These are phyloP conservation scores for Tinea pellionella DNA, from an alignment of 2,888 invertebrate genomes.

Conservation along the genomic window DNA sequence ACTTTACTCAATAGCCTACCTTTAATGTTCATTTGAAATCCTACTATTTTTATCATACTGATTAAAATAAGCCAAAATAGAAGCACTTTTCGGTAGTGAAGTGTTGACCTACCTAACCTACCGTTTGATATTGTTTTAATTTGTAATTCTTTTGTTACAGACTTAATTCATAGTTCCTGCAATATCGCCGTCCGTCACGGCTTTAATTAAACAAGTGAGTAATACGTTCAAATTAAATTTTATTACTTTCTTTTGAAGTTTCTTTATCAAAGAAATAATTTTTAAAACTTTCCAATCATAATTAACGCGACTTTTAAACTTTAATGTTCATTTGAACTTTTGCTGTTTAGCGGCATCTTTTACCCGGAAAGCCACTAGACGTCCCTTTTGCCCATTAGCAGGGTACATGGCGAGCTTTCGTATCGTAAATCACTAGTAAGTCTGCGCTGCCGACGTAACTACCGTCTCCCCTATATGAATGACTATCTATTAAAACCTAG, in stretches of 20 bases:
- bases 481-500: neutral
- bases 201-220: constrained; percentile 52
- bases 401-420: neutral
- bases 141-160: constrained; percentile 35
- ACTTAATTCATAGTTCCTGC: constrained; percentile 44
- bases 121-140: no score
- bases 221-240: constrained; percentile 13
- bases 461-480: neutral
- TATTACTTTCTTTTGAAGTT: no score
- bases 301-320: constrained; percentile 11
- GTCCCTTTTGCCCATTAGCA: neutral
- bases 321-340: neutral
- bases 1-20: neutral
- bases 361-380: neutral
- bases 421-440: neutral
- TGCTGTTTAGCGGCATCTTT: neutral
- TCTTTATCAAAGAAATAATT: no score
- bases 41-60: neutral
- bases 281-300: constrained; percentile 15
- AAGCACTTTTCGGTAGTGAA: neutral
- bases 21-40: neutral
- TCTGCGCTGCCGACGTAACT: neutral
- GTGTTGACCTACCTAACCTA: neutral
- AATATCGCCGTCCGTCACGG: constrained; percentile 45
- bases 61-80: neutral